Base-by-base conservation (phyloP, 2,888 invertebrate genomes). In the Platycnemis pennipes region DNA sequence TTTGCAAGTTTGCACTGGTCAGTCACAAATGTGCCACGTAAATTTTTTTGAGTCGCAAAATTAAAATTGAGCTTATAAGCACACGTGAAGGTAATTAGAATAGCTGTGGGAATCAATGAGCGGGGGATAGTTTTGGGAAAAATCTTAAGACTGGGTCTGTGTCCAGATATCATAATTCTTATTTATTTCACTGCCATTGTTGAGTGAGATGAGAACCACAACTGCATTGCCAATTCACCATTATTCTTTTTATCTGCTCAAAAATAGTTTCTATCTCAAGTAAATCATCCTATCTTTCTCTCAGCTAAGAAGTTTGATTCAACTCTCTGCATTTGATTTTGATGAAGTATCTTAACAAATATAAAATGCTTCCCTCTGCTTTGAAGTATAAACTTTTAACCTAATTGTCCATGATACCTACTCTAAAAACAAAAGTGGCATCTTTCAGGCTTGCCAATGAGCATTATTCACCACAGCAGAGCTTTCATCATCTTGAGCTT, bases 21-120 rank as follows among this genome's bases (percentile, higher is more conserved):
- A 91, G 91, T 91, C 91, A 91, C 91, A 69, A 45, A 63, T 56
- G 56, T 91, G 63, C 56, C 91, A 63, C 63, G 44, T 56, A 44
- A 53, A 44, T 63, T 91, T 91, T 91, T 91, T 53, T 89, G 88
- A 89, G 91, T 91, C 91, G 91, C 91, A 91, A 91, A 91, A 91
- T 63, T 91, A 63, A 63, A 91, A 91, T 63, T 91, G 91, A 91
- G 91, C 91, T 91, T 91, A 63, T 69, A 69, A 91, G 91, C 91
- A 91, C 91, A 69, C 77, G 77, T 91, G 63, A 91, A 63, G 56
- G 91, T 56, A 69, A 63, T 69, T 91, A 91, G 91, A 63, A 37
- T 77, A 77, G 77, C 77, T 37, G 77, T 77, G 77, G 77, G 37
- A 77, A 77, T 91, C 42, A 89, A 91, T 63, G 91, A 63, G 69